These are phyloP conservation scores for Nomada hirtipes DNA, from an alignment of 2,888 invertebrate species.

Conservation along the genomic window DNA sequence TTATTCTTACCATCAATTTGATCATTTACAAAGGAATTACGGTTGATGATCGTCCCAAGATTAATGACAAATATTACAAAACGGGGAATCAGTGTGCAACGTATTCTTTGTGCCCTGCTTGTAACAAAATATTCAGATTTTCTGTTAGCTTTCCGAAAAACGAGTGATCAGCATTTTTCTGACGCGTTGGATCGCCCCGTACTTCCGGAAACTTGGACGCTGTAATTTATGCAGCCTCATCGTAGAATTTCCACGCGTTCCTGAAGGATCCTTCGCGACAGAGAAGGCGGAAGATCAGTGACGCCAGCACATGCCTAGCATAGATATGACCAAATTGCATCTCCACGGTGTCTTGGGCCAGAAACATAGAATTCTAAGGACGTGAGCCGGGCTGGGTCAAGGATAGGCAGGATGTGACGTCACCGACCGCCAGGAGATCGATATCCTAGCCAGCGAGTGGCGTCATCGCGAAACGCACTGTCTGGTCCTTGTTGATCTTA, in stretches of 20 bases:
- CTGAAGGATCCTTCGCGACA: neutral
- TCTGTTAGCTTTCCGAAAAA: too few species aligned
- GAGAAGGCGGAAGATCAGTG: neutral
- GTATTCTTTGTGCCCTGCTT: too few species aligned
- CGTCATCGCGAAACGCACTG: constrained; percentile 68
- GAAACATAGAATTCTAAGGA: constrained; percentile 71
- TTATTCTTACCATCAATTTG: too few species aligned
- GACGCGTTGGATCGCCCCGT: neutral
- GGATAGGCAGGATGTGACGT: constrained; percentile 84
- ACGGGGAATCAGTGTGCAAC: neutral
- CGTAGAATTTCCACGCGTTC: constrained; percentile 9
- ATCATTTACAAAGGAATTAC: too few species aligned
- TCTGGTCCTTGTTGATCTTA: constrained; percentile 61
- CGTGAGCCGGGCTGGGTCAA: constrained; percentile 81
- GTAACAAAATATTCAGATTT: neutral
- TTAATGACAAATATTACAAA: neutral
- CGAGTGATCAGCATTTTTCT: neutral
- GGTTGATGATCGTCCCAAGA: too few species aligned
- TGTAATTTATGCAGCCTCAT: neutral
- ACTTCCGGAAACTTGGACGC: neutral
- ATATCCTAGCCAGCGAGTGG: constrained; percentile 74
- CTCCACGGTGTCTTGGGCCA: constrained; percentile 27
- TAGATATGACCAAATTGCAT: constrained; percentile 38
- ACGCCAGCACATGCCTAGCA: constrained; percentile 23
- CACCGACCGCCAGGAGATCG: constrained; percentile 81